These are phyloP conservation scores for Apis dorsata DNA, from an alignment of 1,140 invertebrate genomes.

Conservation along the genomic window DNA sequence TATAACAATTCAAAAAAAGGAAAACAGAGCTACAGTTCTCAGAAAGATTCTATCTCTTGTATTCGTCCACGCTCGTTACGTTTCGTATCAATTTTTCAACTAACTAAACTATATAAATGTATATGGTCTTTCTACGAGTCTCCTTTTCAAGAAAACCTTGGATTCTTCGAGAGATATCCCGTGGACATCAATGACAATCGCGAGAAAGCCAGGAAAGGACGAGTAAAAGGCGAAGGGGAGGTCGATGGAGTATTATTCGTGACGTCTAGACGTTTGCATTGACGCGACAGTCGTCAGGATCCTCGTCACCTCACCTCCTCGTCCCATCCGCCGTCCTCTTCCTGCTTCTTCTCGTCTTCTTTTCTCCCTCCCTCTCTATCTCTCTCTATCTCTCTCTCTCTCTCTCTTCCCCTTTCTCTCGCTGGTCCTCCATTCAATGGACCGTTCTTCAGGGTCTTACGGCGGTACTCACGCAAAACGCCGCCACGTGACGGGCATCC, in stretches of 20 bases:
- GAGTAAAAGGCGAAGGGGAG: conserved; percentile 23
- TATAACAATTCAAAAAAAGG: too few species aligned
- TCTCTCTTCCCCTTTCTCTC: conserved; percentile 35
- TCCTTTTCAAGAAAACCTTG: too few species aligned
- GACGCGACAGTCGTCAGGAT: conserved; percentile 57
- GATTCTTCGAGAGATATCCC: neutral
- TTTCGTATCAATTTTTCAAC: too few species aligned
- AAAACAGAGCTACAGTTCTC: too few species aligned
- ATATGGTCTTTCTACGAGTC: too few species aligned
- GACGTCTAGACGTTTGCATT: conserved; percentile 58
- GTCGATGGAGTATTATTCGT: conserved; percentile 1
- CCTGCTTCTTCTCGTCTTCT: conserved; percentile 35
- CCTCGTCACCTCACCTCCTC: conserved; percentile 27
- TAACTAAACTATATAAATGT: too few species aligned
- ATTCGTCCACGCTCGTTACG: too few species aligned
- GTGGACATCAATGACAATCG: conserved; percentile 10
- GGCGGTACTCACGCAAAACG: conserved; percentile 73
- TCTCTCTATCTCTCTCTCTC: conserved; percentile 19
- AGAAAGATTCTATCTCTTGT: neutral
- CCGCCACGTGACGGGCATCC: conserved; percentile 74
- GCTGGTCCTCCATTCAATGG: conserved; percentile 59
- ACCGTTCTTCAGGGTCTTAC: conserved; percentile 58
- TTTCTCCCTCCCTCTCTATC: conserved; percentile 39
- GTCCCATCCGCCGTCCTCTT: conserved; percentile 23
- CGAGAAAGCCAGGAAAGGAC: neutral